phyloP scores from a whole-genome alignment of 1,140 invertebrate genomes.

The Armadillidium nasatum region DNA sequence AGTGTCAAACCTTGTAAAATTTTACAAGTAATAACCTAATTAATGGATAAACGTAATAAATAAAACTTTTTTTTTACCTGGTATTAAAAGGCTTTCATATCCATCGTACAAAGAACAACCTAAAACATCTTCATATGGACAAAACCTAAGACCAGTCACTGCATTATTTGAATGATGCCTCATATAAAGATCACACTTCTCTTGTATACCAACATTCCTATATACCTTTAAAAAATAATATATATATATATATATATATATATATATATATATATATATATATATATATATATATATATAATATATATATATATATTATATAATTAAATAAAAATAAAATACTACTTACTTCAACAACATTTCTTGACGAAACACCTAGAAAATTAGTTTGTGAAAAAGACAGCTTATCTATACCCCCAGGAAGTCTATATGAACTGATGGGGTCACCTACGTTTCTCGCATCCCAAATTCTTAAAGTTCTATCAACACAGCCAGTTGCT shows the following conservation, averaged over 20 bases:
- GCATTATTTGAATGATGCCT: neutral
- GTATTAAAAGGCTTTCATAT: conserved; percentile 85
- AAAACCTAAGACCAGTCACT: conserved; percentile 59
- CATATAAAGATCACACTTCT: neutral
- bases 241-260: too few relatives aligned
- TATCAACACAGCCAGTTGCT: conserved; percentile 77
- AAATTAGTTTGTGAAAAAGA: conserved; percentile 84
- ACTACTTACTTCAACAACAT: conserved; percentile 70
- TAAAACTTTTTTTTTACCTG: conserved; percentile 58
- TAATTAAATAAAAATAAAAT: too few relatives aligned
- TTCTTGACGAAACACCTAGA: conserved; percentile 71
- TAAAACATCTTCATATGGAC: conserved; percentile 96
- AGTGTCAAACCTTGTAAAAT: neutral
- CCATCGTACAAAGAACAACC: conserved; percentile 78
- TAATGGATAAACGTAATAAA: neutral
- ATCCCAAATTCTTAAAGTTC: conserved; percentile 89
- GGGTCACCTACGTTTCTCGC: conserved; percentile 31
- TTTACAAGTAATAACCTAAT: neutral
- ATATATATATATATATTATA: too few relatives aligned
- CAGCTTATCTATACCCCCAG: conserved; percentile 53
- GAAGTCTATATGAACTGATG: neutral
- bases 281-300: too few relatives aligned
- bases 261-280: too few relatives aligned
- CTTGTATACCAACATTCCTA: neutral
- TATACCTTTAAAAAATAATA: neutral